A percentile compares a stretch with the other conserved stretches of the same genome.
phyloP scores from a whole-genome alignment of 2,888 invertebrate genomes.

The Nesidiocoris tenuis region DNA sequence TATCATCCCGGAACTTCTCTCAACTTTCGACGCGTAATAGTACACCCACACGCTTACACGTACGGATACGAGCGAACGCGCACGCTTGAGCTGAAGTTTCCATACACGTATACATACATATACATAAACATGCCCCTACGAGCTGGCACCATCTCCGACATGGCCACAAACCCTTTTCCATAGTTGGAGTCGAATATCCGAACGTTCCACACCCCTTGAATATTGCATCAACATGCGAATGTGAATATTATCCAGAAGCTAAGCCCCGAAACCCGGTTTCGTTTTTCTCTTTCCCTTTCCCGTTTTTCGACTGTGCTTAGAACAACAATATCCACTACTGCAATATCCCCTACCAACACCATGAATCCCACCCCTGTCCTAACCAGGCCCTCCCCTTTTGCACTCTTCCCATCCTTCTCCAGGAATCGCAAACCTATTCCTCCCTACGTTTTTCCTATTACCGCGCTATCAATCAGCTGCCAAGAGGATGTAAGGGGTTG shows the following conservation, averaged over 20 bases:
- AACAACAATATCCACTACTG: constrained; percentile 7
- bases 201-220: constrained; percentile 33
- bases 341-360: background rate
- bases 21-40: background rate
- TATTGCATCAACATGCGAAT: constrained; percentile 37
- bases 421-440: background rate
- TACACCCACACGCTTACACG: background rate
- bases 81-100: background rate
- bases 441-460: background rate
- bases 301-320: constrained; percentile 1
- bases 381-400: background rate
- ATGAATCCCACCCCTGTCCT: background rate
- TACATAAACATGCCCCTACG: background rate
- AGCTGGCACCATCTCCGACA: background rate
- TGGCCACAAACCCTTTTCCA: background rate
- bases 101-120: background rate
- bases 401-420: background rate
- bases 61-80: too few relatives aligned
- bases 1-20: background rate
- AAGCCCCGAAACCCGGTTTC: constrained; percentile 6
- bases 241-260: constrained; percentile 37
- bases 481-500: background rate
- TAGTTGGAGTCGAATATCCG: constrained; percentile 24
- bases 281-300: background rate
- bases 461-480: background rate